Conservation (phyloP, 1,140 invertebrate species). For the Campodea augens region DNA sequence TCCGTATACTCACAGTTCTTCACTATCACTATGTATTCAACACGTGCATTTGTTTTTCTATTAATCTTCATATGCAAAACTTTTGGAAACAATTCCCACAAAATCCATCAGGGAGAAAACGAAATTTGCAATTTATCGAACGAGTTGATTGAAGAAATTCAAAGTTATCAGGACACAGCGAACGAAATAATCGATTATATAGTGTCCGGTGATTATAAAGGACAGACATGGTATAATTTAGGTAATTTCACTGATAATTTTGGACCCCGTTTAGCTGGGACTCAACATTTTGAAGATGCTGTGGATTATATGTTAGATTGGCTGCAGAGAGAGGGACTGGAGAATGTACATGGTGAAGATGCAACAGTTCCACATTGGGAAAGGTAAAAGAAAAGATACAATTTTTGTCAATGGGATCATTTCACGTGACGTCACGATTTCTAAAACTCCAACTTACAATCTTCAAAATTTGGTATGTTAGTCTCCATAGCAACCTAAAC, state of each 20-base stretch:
- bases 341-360: slow-evolving; percentile 23
- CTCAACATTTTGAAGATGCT: slow-evolving; percentile 22
- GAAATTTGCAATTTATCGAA: neutral
- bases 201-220: neutral
- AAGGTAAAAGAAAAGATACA: slow-evolving; percentile 13
- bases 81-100: too few relatives aligned
- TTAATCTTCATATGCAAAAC: too few relatives aligned
- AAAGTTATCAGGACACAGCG: neutral
- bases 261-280: slow-evolving; percentile 13
- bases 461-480: slow-evolving; percentile 8
- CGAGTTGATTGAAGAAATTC: neutral
- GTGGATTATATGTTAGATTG: slow-evolving; percentile 24
- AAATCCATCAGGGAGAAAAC: too few relatives aligned
- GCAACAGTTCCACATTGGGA: slow-evolving; percentile 19
- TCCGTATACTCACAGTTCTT: too few relatives aligned
- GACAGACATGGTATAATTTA: neutral
- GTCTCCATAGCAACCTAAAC: neutral
- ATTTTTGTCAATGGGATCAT: too few relatives aligned
- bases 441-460: too few relatives aligned
- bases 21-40: too few relatives aligned
- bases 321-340: slow-evolving; percentile 20
- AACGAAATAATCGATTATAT: neutral
- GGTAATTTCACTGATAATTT: neutral
- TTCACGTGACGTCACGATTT: too few relatives aligned
- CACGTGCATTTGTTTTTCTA: too few relatives aligned